Evolutionary conservation across 2,888 invertebrate genomes (phyloP).

Genomic region (Tortricodes alternella): DNA sequence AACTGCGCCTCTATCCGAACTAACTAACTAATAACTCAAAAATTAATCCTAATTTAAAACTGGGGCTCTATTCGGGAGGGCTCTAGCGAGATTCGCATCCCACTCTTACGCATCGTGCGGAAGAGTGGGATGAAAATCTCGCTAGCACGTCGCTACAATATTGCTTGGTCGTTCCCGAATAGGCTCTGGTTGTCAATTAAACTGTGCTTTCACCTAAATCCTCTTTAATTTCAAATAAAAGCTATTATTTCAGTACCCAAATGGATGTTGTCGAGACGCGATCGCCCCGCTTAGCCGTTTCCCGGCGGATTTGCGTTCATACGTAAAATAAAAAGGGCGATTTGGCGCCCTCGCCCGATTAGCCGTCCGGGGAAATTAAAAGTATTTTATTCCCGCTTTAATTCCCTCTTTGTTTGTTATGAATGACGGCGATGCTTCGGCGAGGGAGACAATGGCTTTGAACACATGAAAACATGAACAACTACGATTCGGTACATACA

Average conservation of each 20-base stretch:
- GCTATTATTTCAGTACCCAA: not conserved
- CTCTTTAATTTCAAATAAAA: no score
- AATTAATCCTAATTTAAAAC: no score
- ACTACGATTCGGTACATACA: no score
- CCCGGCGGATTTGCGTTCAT: constrained; percentile 26
- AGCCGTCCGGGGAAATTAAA: constrained; percentile 31
- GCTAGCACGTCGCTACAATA: accelerated
- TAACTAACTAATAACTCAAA: no score
- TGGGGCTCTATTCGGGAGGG: no score
- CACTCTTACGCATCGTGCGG: no score
- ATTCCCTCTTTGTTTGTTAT: constrained; percentile 29
- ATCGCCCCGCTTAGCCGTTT: not conserved
- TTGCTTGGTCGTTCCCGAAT: no score
- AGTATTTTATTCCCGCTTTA: constrained; percentile 28
- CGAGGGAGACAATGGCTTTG: not conserved
- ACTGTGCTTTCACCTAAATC: no score
- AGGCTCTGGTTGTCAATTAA: not conserved
- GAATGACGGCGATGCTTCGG: constrained; percentile 13
- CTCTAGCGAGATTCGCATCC: not conserved
- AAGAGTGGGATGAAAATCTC: no score
- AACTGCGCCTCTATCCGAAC: no score
- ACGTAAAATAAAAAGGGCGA: constrained; percentile 31
- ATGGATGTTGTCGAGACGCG: not conserved
- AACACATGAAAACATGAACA: not conserved
- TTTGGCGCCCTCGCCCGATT: constrained; percentile 26